Conservation (phyloP, 64 coral and sea anemone genomes). For the Orbicella faveolata region DNA sequence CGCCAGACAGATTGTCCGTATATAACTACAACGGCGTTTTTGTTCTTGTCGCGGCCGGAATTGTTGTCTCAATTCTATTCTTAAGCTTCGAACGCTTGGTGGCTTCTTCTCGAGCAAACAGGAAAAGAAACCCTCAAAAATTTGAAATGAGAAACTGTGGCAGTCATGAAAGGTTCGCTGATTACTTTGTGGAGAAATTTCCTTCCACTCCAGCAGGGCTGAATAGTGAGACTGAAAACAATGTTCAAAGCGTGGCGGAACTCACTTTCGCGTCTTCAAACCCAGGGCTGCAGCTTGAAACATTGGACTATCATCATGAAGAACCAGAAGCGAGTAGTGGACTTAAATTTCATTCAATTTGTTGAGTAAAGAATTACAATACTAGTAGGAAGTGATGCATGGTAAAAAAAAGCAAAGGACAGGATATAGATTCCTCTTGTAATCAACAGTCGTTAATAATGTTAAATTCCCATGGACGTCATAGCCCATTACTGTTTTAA, state of each 20-base stretch:
- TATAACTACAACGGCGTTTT: slow-evolving; percentile 68
- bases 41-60: slow-evolving; percentile 19
- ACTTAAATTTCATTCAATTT: neutral
- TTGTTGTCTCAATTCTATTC: neutral
- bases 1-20: slow-evolving; percentile 53
- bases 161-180: no score
- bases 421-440: no score
- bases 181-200: neutral
- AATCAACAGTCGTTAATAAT: no score
- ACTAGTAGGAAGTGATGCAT: neutral
- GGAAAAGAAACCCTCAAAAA: neutral
- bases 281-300: neutral
- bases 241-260: neutral
- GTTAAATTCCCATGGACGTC: no score
- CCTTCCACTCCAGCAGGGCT: neutral
- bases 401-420: neutral
- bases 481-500: no score
- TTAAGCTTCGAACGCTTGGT: neutral
- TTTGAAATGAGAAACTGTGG: neutral
- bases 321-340: neutral
- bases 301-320: neutral
- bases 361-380: neutral
- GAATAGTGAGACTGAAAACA: neutral
- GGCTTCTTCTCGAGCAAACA: neutral
- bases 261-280: neutral